phyloP scores from a whole-genome alignment of 2,888 invertebrate species.

The Eupithecia subumbrata region DNA sequence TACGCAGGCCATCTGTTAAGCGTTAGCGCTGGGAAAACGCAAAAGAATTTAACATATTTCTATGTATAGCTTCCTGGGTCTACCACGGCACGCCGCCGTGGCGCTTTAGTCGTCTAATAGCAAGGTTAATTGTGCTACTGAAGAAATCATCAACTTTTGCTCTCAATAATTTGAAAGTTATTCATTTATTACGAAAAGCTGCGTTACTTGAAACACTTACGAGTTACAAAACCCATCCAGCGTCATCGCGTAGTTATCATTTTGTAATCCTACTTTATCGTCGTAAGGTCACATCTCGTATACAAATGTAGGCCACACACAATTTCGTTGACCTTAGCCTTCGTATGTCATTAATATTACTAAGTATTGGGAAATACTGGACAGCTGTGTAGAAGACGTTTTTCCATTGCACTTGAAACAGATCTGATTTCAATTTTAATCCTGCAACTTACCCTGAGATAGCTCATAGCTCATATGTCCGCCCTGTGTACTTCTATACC shows the following conservation, averaged over 20 bases:
- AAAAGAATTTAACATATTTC: too few relatives aligned
- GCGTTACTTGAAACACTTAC: constrained; percentile 9
- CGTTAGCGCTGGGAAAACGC: too few relatives aligned
- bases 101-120: too few relatives aligned
- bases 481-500: too few relatives aligned
- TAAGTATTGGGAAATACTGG: constrained; percentile 32
- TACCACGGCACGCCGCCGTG: too few relatives aligned
- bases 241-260: constrained; percentile 22
- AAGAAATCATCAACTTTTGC: not conserved
- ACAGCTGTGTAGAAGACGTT: not conserved
- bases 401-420: not conserved
- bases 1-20: too few relatives aligned
- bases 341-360: constrained; percentile 42
- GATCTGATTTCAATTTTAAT: not conserved
- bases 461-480: too few relatives aligned
- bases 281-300: constrained; percentile 31
- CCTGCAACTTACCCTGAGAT: not conserved
- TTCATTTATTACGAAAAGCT: constrained; percentile 10
- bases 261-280: constrained; percentile 26
- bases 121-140: not conserved
- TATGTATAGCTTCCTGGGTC: too few relatives aligned
- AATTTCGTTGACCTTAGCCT: constrained; percentile 48
- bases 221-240: constrained; percentile 22
- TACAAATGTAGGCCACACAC: constrained; percentile 39
- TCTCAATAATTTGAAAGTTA: constrained; percentile 6